Percentiles rank a stretch among this genome's conserved stretches.
Conservation (phyloP, 1,140 invertebrate species). For the Zaprionus inermis region DNA sequence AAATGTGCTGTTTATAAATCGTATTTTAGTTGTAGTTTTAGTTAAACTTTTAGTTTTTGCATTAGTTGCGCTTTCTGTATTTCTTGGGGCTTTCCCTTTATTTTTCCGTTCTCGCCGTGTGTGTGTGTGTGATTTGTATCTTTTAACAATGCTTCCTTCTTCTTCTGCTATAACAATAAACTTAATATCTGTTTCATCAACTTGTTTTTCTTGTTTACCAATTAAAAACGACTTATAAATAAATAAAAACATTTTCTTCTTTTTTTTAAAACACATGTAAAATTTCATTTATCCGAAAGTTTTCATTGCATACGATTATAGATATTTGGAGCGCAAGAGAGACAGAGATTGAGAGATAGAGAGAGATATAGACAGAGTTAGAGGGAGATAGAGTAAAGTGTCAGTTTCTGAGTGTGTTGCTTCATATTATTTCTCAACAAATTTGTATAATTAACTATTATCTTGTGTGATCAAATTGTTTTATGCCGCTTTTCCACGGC, state of each 20-base stretch:
- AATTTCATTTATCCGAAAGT: constrained; percentile 33
- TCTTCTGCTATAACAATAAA: constrained; percentile 40
- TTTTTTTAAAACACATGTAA: constrained; percentile 29
- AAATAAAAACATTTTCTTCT: constrained; percentile 37
- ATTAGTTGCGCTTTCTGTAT: constrained; percentile 1
- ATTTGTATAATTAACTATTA: constrained; percentile 51
- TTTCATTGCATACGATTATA: constrained; percentile 9
- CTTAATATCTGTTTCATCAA: constrained; percentile 35
- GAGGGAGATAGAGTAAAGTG: constrained; percentile 14
- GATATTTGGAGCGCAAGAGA: constrained; percentile 22
- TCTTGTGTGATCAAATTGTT: constrained; percentile 28
- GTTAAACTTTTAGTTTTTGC: constrained; percentile 11
- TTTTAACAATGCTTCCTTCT: constrained; percentile 8
- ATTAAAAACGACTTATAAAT: constrained; percentile 48
- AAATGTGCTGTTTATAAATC: constrained; percentile 41
- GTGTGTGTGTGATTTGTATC: background rate
- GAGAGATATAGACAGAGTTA: constrained; percentile 25
- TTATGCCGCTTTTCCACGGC: constrained; percentile 36
- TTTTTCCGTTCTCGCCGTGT: background rate
- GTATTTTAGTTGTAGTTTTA: constrained; percentile 13
- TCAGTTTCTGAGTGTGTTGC: constrained; percentile 7
- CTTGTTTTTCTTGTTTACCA: constrained; percentile 32
- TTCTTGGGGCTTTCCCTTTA: background rate
- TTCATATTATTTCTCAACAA: constrained; percentile 37
- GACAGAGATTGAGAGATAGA: constrained; percentile 16